Conservation (phyloP, 1,140 invertebrate genomes). For the Drosophila bocki region DNA sequence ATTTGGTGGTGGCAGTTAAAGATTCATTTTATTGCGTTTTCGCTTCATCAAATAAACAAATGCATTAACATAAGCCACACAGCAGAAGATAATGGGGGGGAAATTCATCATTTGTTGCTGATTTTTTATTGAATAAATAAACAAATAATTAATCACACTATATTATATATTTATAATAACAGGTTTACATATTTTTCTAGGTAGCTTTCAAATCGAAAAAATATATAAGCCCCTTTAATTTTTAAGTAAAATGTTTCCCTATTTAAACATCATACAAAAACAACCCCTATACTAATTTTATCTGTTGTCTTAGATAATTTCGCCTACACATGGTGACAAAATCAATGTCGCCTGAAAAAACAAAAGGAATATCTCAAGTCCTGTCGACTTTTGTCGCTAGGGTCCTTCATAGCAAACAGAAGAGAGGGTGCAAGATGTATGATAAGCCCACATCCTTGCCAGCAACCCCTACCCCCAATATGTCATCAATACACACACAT, state of each 20-base stretch:
- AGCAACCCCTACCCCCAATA: neutral
- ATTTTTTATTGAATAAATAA: neutral
- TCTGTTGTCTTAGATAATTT: neutral
- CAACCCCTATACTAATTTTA: neutral
- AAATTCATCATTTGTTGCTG: neutral
- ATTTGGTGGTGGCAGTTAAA: conserved; percentile 31
- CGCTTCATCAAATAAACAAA: conserved; percentile 34
- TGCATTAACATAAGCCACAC: conserved; percentile 16
- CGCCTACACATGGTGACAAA: conserved; percentile 15
- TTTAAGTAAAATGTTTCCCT: neutral
- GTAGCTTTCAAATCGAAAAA: neutral
- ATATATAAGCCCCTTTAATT: neutral
- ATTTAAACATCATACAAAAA: neutral
- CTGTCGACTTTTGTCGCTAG: conserved; percentile 34
- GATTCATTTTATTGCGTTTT: conserved; percentile 16
- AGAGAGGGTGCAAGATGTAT: conserved; percentile 12
- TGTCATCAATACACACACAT: neutral
- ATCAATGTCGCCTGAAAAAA: conserved; percentile 30
- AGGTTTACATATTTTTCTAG: neutral
- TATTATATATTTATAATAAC: neutral
- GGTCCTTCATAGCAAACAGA: conserved; percentile 11
- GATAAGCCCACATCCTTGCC: conserved; percentile 26
- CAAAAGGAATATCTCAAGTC: conserved; percentile 23
- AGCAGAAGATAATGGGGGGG: conserved; percentile 12
- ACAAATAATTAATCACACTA: neutral